Evolutionary conservation across 1,140 invertebrate species (phyloP).

Genomic region (Ptiloglossa arizonensis): DNA sequence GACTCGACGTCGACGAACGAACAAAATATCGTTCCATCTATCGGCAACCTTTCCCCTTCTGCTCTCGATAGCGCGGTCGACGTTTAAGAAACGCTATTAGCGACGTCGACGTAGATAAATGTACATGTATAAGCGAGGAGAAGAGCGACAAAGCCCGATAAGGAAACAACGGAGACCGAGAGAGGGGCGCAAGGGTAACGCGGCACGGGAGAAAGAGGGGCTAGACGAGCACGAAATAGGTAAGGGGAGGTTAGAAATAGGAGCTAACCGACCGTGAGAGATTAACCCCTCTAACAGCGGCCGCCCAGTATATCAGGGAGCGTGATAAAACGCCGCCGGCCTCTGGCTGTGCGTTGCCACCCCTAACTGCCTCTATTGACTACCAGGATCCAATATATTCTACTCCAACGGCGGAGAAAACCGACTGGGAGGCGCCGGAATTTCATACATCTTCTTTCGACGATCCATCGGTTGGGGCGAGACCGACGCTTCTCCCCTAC

Average conservation of each 20-base stretch:
- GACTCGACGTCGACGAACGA: too few species aligned
- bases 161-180: constrained; percentile 26
- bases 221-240: constrained; percentile 64
- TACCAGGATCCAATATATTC: constrained; percentile 82
- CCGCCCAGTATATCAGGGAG: constrained; percentile 81
- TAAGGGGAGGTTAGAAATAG: constrained; percentile 79
- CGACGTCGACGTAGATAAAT: not conserved
- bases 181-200: not conserved
- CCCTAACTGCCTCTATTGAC: constrained; percentile 81
- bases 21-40: too few species aligned
- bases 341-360: constrained; percentile 78
- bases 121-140: too few species aligned
- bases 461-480: constrained; percentile 67
- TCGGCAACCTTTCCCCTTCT: not conserved
- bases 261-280: constrained; percentile 82
- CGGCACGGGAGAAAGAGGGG: constrained; percentile 17
- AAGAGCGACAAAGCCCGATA: not conserved
- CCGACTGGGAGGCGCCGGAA: constrained; percentile 80
- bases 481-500: constrained; percentile 60
- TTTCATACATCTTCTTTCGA: constrained; percentile 81
- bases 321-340: constrained; percentile 80
- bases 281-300: constrained; percentile 81
- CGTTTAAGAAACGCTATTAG: not conserved
- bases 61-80: not conserved
- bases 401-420: constrained; percentile 77